Conservation (phyloP, 2,113 vertebrate genomes). For the Garra rufa region DNA sequence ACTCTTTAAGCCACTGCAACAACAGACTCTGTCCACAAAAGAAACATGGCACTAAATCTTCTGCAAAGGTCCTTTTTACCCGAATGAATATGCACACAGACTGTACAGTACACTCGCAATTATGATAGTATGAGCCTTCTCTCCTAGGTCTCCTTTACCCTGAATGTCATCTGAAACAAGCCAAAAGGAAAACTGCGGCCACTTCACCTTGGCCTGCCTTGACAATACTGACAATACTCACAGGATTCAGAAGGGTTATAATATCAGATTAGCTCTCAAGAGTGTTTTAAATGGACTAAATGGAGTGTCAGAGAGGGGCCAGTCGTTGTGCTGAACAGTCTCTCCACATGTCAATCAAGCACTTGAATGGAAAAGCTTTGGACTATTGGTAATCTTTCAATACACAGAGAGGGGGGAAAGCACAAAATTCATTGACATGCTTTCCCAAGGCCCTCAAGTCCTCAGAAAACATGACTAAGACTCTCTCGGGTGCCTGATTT, state of each 20-base stretch:
- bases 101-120: background rate
- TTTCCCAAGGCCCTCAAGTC: background rate
- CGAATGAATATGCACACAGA: background rate
- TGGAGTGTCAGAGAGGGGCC: background rate
- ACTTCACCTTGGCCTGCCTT: background rate
- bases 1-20: background rate
- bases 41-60: background rate
- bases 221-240: constrained; percentile 10
- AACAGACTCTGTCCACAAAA: background rate
- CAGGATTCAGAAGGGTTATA: constrained; percentile 33
- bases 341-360: constrained; percentile 29
- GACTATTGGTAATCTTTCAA: constrained; percentile 6
- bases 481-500: background rate
- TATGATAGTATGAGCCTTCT: background rate
- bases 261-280: constrained; percentile 22
- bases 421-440: constrained; percentile 2
- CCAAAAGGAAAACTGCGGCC: background rate
- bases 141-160: background rate
- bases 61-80: background rate
- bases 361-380: constrained; percentile 17
- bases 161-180: background rate
- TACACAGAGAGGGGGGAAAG: background rate
- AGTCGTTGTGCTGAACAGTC: constrained; percentile 19
- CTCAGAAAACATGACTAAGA: background rate
- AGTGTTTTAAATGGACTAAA: constrained; percentile 35